These are phyloP conservation scores for Acridotheres tristis DNA, from an alignment of 2,797 vertebrate genomes.

Conservation along the genomic window DNA sequence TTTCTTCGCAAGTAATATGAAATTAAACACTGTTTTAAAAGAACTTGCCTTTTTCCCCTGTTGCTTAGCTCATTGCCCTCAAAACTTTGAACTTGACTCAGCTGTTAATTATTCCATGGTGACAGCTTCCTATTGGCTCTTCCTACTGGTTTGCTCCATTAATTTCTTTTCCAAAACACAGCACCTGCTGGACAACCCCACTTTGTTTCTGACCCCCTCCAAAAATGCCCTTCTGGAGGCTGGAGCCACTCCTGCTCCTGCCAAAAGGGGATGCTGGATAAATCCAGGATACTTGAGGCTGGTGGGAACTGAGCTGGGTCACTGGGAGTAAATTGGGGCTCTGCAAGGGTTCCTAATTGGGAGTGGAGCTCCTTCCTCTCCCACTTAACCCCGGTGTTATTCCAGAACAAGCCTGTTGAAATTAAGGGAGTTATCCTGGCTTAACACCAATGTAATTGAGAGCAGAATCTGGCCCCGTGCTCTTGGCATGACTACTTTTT, in stretches of 20 bases:
- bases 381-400: not conserved
- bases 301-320: not conserved
- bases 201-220: not conserved
- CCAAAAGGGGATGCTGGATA: not conserved
- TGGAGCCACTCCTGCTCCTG: not conserved
- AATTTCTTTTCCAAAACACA: not conserved
- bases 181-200: not conserved
- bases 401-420: conserved; percentile 26
- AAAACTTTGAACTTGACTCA: conserved; percentile 28
- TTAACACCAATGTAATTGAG: conserved; percentile 34
- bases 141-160: not conserved
- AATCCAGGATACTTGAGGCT: not conserved
- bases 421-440: conserved; percentile 46
- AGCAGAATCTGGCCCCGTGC: conserved; percentile 12
- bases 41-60: not conserved
- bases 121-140: not conserved
- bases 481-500: conserved; percentile 52
- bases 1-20: conserved; percentile 6
- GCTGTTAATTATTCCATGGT: conserved; percentile 24
- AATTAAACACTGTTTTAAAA: conserved; percentile 34
- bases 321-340: not conserved
- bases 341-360: not conserved
- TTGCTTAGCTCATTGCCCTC: conserved; percentile 33
- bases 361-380: not conserved
- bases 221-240: not conserved